These are phyloP conservation scores for Morinoia aosen DNA, from an alignment of 2,888 invertebrate species.

Conservation along the genomic window DNA sequence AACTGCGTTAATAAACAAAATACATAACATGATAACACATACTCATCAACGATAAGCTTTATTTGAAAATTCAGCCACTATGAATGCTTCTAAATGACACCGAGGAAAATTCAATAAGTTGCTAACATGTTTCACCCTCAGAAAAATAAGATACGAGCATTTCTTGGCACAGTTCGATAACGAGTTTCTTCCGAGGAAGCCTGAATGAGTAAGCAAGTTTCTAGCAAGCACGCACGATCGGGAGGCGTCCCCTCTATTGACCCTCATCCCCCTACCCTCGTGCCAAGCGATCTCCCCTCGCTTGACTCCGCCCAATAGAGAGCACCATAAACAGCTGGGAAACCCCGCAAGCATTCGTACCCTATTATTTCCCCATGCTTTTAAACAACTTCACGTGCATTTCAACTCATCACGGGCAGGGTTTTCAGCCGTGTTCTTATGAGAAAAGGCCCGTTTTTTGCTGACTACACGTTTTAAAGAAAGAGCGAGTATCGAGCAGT, in stretches of 20 bases:
- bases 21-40: too few relatives aligned
- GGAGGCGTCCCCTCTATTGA: background rate
- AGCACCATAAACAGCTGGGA: background rate
- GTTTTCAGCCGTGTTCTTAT: too few relatives aligned
- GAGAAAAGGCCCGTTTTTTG: background rate
- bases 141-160: background rate
- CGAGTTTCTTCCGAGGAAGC: background rate
- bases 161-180: background rate
- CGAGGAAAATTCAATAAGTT: background rate
- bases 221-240: background rate
- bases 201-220: conserved; percentile 14
- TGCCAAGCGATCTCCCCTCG: background rate
- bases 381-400: too few relatives aligned
- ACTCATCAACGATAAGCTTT: too few relatives aligned
- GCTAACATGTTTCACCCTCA: background rate
- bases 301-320: conserved; percentile 1
- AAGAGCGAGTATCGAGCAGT: background rate
- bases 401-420: too few relatives aligned
- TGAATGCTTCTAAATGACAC: background rate
- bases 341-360: background rate
- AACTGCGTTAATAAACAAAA: too few relatives aligned
- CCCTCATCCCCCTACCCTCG: background rate
- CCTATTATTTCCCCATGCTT: background rate
- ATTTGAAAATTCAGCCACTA: background rate
- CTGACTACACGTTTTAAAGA: background rate